Base-by-base conservation (phyloP, 1,140 invertebrate species). In the Campoletis sonorensis region DNA sequence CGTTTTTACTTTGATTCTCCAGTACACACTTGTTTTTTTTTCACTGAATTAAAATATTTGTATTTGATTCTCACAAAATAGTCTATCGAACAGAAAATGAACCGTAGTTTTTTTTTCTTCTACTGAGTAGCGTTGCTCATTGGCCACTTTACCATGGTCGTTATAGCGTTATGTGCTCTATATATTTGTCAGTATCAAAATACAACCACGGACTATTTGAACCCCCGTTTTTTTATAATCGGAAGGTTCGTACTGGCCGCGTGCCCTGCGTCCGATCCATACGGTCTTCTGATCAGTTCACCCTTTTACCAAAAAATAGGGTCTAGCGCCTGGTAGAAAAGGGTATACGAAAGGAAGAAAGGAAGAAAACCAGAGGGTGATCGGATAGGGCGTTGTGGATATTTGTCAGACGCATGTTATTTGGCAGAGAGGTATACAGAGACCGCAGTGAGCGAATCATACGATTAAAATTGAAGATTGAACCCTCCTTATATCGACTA, bases 401-500 rank as follows among this genome's bases (percentile, higher is more conserved):
- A 58, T 58, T 58, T 58, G 54, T 58, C 54, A 58, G 54, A 58
- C 54, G 54, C 54, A 58, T 23, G 54, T 58, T 58, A 58, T 23
- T n/a, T 18, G 54, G 54, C 21, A 1, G 21, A 58, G 54, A 58
- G 54, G 54, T 18, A 58, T 58, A 23, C 54, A 5, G 21, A 23
- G 54, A 58, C 21, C 68, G 68, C 16, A 21, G 33, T n/a, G 68
- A n/a, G 68, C 33, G 18, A 71, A 71, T 71, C 68, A 71, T 71
- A 71, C 68, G 68, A 71, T 71, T 71, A 33, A 71, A 71, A 71
- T 71, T 40, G 68, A 71, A 71, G 68, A 71, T 71, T 33, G 33
- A 71, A 40, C 30, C 68, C 68, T 37, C 33, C 33, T 26, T 26
- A 18, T 5, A 40, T 71, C 21, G 13, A n/a, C 16, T 58, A 5